These are phyloP conservation scores for Pelecanoides urinatrix DNA, from an alignment of 2,113 vertebrate genomes.

Conservation along the genomic window DNA sequence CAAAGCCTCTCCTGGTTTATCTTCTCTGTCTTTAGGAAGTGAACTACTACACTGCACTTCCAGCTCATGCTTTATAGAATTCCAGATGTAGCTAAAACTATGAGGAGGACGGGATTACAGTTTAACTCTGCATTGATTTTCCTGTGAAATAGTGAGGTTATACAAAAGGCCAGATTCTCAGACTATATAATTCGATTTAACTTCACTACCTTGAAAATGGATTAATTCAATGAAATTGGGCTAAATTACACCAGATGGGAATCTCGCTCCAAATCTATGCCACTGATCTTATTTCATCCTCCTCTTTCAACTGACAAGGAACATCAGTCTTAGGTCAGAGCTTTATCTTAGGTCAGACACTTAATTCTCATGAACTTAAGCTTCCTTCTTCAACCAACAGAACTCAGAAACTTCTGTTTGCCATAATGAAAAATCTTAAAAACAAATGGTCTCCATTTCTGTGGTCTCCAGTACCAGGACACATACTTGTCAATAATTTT, in stretches of 20 bases:
- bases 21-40: neutral
- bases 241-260: conserved; percentile 60
- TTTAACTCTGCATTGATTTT: neutral
- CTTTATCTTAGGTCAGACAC: conserved; percentile 42
- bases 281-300: conserved; percentile 25
- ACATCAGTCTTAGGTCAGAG: conserved; percentile 29
- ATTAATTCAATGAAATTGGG: conserved; percentile 51
- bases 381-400: conserved; percentile 15
- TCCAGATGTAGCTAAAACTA: conserved; percentile 6
- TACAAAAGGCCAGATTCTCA: conserved; percentile 34
- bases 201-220: conserved; percentile 28
- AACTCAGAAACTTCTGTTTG: neutral
- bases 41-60: neutral
- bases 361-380: conserved; percentile 16
- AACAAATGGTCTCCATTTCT: neutral
- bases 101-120: neutral
- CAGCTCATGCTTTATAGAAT: neutral
- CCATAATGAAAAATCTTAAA: neutral
- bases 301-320: conserved; percentile 38
- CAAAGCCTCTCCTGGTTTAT: neutral
- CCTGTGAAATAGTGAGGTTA: conserved; percentile 8
- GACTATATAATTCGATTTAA: conserved; percentile 58
- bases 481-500: neutral
- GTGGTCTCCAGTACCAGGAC: neutral
- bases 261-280: neutral